Evolutionary conservation across 2,113 vertebrate genomes (phyloP).

Genomic region (Gallinago paraguaiae): DNA sequence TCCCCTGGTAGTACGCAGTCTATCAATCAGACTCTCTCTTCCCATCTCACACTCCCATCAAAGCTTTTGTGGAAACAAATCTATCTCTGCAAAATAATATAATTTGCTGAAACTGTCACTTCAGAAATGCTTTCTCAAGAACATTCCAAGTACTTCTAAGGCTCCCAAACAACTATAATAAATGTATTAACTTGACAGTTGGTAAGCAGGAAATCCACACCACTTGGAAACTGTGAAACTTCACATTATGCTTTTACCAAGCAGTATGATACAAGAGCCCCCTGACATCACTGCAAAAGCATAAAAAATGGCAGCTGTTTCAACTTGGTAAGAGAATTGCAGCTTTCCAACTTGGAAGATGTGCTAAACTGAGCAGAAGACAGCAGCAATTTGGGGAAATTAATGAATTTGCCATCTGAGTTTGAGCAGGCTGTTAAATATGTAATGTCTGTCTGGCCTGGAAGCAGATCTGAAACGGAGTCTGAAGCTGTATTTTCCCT

Average conservation of each 20-base stretch:
- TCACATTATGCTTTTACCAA: not conserved
- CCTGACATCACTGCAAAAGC: not conserved
- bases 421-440: conserved; percentile 12
- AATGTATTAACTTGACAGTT: not conserved
- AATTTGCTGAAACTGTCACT: not conserved
- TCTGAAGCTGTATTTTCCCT: not conserved
- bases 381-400: not conserved
- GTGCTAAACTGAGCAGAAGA: conserved; percentile 5
- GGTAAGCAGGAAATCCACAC: not conserved
- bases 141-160: not conserved
- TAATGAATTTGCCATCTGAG: conserved; percentile 23
- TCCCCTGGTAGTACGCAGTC: not conserved
- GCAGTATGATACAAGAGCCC: not conserved
- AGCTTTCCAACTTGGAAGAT: conserved; percentile 10
- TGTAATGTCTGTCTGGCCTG: conserved; percentile 35
- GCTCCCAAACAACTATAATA: not conserved
- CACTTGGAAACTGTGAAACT: not conserved
- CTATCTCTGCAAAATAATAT: not conserved
- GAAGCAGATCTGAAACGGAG: conserved; percentile 14
- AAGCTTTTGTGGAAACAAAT: not conserved
- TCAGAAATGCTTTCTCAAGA: not conserved
- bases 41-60: not conserved
- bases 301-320: not conserved
- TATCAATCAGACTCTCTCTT: not conserved
- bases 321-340: not conserved